These are phyloP conservation scores for Scaptomyza pallida DNA, from an alignment of 1,140 invertebrate genomes.

Conservation along the genomic window DNA sequence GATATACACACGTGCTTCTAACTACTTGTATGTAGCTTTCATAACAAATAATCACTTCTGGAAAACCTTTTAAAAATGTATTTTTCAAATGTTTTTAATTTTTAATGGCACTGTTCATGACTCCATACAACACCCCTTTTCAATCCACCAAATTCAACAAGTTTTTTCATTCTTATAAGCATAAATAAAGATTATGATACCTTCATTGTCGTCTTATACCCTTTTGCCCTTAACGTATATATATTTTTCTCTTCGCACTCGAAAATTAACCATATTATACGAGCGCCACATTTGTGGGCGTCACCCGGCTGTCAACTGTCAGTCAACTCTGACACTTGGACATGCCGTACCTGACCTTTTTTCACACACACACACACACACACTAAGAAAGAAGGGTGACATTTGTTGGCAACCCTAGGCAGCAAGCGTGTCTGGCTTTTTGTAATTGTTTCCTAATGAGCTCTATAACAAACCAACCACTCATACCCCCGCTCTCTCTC, in stretches of 20 bases:
- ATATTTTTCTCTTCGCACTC: slow-evolving; percentile 15
- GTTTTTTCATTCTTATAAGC: not conserved
- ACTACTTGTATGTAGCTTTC: too few species aligned
- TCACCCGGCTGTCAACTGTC: slow-evolving; percentile 60
- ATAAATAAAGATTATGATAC: not conserved
- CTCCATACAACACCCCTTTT: too few species aligned
- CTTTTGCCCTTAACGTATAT: not conserved
- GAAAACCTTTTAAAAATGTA: too few species aligned
- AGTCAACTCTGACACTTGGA: slow-evolving; percentile 65
- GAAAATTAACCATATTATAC: slow-evolving; percentile 73
- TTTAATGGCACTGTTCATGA: too few species aligned
- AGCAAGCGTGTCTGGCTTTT: slow-evolving; percentile 27
- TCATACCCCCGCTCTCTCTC: slow-evolving; percentile 14
- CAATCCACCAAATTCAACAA: not conserved
- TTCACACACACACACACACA: slow-evolving; percentile 5
- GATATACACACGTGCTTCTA: too few species aligned
- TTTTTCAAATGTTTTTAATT: too few species aligned
- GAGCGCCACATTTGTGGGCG: slow-evolving; percentile 72
- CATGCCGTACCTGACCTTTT: slow-evolving; percentile 73
- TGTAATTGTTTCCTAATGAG: slow-evolving; percentile 79
- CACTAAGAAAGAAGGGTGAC: slow-evolving; percentile 39
- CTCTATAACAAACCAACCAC: slow-evolving; percentile 32
- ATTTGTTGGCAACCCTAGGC: slow-evolving; percentile 56
- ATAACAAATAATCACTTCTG: too few species aligned
- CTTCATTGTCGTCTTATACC: slow-evolving; percentile 13